phyloP scores from a whole-genome alignment of 2,113 vertebrate species.

The Eulemur rufifrons region DNA sequence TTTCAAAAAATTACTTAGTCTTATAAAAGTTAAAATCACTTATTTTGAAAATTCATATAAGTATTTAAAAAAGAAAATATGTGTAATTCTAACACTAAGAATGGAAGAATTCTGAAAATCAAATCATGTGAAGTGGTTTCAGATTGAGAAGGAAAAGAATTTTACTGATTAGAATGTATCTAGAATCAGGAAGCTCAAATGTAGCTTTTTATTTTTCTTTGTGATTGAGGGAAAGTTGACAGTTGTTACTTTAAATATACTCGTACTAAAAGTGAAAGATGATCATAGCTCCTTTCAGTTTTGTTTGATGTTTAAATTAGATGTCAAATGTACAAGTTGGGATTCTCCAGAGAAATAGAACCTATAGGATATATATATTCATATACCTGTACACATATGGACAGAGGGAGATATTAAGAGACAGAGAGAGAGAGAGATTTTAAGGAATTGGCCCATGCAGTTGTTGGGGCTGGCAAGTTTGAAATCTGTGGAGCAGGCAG shows the following conservation, averaged over 20 bases:
- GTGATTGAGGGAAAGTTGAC: not conserved
- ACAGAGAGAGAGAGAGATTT: not conserved
- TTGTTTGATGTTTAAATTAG: not conserved
- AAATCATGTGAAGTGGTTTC: not conserved
- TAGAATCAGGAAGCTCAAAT: not conserved
- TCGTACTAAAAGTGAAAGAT: not conserved
- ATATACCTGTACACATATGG: not conserved
- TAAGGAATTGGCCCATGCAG: not conserved
- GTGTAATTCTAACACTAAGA: not conserved
- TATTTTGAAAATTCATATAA: not conserved
- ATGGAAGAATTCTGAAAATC: not conserved
- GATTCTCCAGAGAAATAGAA: not conserved
- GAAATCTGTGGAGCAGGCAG: not conserved
- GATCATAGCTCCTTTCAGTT: not conserved
- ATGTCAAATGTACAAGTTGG: not conserved
- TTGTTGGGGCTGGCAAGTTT: not conserved
- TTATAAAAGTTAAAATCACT: not conserved
- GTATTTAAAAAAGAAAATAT: not conserved
- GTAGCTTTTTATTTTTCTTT: not conserved
- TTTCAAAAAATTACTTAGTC: not conserved
- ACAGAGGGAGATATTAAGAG: too few species aligned
- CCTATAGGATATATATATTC: not conserved
- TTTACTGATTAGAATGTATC: not conserved
- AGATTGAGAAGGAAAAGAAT: not conserved
- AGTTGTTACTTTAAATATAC: not conserved